Conservation (phyloP, 1,140 invertebrate species). For the Mamestra configurata region DNA sequence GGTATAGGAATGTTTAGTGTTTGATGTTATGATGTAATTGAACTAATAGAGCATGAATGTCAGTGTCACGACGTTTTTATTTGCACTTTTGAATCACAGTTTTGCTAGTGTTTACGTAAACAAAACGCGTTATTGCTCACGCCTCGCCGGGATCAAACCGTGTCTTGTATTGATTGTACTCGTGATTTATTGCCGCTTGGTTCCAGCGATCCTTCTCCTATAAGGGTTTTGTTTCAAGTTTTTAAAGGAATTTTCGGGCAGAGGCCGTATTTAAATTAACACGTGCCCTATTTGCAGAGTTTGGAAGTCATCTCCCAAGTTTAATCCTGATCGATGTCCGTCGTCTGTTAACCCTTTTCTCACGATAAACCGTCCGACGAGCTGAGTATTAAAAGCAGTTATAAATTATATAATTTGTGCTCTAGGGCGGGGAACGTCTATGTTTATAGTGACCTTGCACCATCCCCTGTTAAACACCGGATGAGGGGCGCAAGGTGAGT, state of each 20-base stretch:
- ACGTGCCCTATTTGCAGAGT: slow-evolving; percentile 56
- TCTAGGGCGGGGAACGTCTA: slow-evolving; percentile 38
- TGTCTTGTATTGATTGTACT: slow-evolving; percentile 54
- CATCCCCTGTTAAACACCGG: slow-evolving; percentile 59
- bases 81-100: slow-evolving; percentile 21
- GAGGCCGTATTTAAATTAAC: slow-evolving; percentile 52
- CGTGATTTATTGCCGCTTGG: slow-evolving; percentile 57
- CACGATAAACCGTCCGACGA: slow-evolving; percentile 52
- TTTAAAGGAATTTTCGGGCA: slow-evolving; percentile 51
- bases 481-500: slow-evolving; percentile 64
- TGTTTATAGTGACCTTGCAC: slow-evolving; percentile 64
- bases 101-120: slow-evolving; percentile 14
- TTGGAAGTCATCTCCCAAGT: slow-evolving; percentile 60
- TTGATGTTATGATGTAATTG: neutral
- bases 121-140: slow-evolving; percentile 15
- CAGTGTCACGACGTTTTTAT: neutral
- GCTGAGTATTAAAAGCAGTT: slow-evolving; percentile 41
- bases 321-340: slow-evolving; percentile 38
- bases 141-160: slow-evolving; percentile 34
- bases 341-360: slow-evolving; percentile 54
- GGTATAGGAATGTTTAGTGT: neutral
- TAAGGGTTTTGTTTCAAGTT: slow-evolving; percentile 53
- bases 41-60: neutral
- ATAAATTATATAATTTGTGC: slow-evolving; percentile 58
- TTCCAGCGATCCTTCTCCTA: slow-evolving; percentile 37